Evolutionary conservation across 2,888 invertebrate species (phyloP), one percentile per base, ranked within the genome.

Genomic region (Hipparchia semele): DNA sequence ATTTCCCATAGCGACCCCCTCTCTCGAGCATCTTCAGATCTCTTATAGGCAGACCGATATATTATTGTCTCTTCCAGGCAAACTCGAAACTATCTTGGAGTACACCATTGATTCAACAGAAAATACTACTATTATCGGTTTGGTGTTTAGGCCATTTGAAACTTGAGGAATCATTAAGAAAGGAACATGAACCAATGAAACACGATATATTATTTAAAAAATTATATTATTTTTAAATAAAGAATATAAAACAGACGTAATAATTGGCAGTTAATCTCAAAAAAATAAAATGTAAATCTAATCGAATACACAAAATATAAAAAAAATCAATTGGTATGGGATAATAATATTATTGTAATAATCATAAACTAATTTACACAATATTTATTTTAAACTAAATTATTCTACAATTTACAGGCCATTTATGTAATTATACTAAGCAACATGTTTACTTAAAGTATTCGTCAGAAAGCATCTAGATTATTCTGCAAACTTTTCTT

Each of bases 361-460:
- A 80, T 80, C 79, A 82, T 80, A 81, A 65, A 65, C 51, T 65
- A 65, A 65, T 65, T 65, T 65, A 65, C 65, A 65, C 65, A 65
- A 65, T 53, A 53, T 65, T 65, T 33, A 39, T 53, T 65, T 51
- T 33, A 33, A 65, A 65, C 65, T 65, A 65, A 86, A 84, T 84
- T 86, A 86, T 79, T 76, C 82, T 87, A 87, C 85, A 90, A 90
- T 90, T 86, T 91, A 92, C 91, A 91, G 89, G 90, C 89, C 88
- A 79, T 88, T 83, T 78, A 82, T 83, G 80, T 84, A 83, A 68
- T 53, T 72, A 73, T 70, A 58, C 72, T 74, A 71, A 75, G 67
- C 54, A 58, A 77, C 72, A 74, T 60, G 46, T 51, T 73, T 51
- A 64, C 68, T 62, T 58, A 72, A 62, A 72, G 68, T 60, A 68